phyloP scores from a whole-genome alignment of 2,797 vertebrate species.

The Staurois parvus region DNA sequence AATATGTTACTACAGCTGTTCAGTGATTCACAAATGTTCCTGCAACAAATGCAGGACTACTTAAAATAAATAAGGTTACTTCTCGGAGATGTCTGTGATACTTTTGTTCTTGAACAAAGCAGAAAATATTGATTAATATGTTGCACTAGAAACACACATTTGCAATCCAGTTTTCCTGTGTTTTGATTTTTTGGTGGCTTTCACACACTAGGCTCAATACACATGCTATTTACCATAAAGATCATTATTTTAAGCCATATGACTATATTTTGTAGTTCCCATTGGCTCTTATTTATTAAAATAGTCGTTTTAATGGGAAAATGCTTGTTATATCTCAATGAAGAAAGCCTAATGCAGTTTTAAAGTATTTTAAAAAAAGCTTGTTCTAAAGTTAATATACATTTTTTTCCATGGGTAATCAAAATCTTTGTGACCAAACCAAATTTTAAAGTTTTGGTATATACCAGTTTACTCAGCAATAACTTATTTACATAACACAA shows the following conservation, averaged over 20 bases:
- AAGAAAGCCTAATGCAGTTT: too few species aligned
- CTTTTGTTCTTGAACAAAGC: background rate
- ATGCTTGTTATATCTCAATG: too few species aligned
- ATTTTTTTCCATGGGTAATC: too few species aligned
- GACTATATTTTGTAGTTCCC: background rate
- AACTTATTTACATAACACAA: too few species aligned
- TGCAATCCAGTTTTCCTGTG: background rate
- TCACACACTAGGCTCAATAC: background rate
- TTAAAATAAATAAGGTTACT: conserved; percentile 67
- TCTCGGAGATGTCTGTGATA: background rate
- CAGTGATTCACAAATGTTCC: conserved; percentile 66
- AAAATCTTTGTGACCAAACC: too few species aligned
- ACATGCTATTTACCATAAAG: too few species aligned
- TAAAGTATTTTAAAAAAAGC: too few species aligned
- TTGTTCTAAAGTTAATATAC: too few species aligned
- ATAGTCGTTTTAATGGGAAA: background rate
- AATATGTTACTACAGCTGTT: conserved; percentile 73
- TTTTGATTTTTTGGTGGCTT: too few species aligned
- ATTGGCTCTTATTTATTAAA: background rate
- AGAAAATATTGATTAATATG: background rate
- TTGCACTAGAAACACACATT: background rate
- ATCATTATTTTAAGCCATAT: background rate
- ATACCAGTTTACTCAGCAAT: too few species aligned
- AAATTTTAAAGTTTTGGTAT: too few species aligned
- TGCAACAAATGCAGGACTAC: conserved; percentile 69